Percentiles rank a stretch among this genome's conserved stretches.
These are phyloP conservation scores for Grammatotria lemairii DNA, from an alignment of 2,113 vertebrate genomes.

Conservation along the genomic window DNA sequence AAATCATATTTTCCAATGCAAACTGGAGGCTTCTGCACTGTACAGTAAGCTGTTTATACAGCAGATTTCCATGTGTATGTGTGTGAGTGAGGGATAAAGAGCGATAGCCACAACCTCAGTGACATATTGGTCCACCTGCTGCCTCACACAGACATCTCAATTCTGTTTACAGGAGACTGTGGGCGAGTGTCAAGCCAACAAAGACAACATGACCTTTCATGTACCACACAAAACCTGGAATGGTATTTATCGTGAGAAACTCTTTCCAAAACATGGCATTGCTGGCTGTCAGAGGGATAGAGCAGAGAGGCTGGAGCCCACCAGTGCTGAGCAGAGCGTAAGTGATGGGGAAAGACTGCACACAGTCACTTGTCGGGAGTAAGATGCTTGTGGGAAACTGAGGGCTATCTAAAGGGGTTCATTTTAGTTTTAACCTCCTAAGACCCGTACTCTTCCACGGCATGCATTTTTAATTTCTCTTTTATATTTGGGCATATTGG, in stretches of 20 bases:
- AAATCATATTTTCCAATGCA: not conserved
- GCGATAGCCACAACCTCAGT: not conserved
- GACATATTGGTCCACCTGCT: slow-evolving; percentile 55
- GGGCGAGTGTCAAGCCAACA: slow-evolving; percentile 47
- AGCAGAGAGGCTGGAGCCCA: not conserved
- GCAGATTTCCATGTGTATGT: not conserved
- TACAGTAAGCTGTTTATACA: not conserved
- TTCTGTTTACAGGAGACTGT: slow-evolving; percentile 47
- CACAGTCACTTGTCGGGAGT: not conserved
- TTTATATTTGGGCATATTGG: not conserved
- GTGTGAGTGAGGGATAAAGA: not conserved
- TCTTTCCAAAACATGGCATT: slow-evolving; percentile 54
- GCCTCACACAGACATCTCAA: slow-evolving; percentile 33
- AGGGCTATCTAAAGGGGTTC: not conserved
- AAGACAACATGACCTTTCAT: slow-evolving; percentile 58
- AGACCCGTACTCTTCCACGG: not conserved
- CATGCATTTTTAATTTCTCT: not conserved
- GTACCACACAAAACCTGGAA: slow-evolving; percentile 48
- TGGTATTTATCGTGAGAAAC: slow-evolving; percentile 42
- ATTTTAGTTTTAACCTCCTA: not conserved
- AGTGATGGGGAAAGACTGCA: not conserved
- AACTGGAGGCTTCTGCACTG: not conserved
- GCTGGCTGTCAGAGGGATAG: not conserved
- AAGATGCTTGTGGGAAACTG: not conserved
- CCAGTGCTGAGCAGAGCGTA: not conserved